Evolutionary conservation across 2,797 vertebrate genomes (phyloP), one percentile per base, ranked within the genome.

Genomic region (Galago senegalensis): DNA sequence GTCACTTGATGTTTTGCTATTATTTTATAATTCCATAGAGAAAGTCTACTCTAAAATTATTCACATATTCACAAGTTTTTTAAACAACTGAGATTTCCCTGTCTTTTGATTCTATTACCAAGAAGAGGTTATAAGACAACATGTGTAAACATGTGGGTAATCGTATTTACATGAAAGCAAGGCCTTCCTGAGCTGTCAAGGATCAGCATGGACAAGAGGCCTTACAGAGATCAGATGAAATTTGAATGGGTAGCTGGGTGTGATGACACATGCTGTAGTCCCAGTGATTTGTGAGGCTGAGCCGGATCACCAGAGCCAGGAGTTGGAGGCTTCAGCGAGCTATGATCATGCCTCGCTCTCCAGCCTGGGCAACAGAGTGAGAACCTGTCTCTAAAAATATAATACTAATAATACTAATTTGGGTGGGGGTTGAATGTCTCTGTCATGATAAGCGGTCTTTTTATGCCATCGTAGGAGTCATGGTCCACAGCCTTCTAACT

Each of bases 401-500:
- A 31, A 31, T 16, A 56, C 2, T 67, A 23, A 65, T 16, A 16
- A 65, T 16, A 56, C 2, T 58, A 23, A 25, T 85, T 43, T 67
- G 46, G 17, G 27, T 53, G 20, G 25, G 3, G 13, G 10, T 23
- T 17, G 3, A 25, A 14, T 8, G 11, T 13, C 20, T 77, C 20
- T 0, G 5, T 75, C 20, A 76, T n/a, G 27, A 8, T 29, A 29
- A 12, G 25, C 5, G 31, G 5, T 70, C 53, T 43, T 31, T 49
- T 53, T 23, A 3, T 43, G 21, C 9, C 1, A 2, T 60, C 40
- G 12, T 10, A 49, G 67, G 13, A 21, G 11, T 43, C 31, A 10
- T 3, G 0, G 16, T n/a, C 18, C 23, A 13, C 1, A 3, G 49
- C 5, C 49, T 69, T 80, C n/a, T 61, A 34, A 53, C 43, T 0